Conservation (phyloP, 1,140 invertebrate genomes). For the Drosophila melanica region DNA sequence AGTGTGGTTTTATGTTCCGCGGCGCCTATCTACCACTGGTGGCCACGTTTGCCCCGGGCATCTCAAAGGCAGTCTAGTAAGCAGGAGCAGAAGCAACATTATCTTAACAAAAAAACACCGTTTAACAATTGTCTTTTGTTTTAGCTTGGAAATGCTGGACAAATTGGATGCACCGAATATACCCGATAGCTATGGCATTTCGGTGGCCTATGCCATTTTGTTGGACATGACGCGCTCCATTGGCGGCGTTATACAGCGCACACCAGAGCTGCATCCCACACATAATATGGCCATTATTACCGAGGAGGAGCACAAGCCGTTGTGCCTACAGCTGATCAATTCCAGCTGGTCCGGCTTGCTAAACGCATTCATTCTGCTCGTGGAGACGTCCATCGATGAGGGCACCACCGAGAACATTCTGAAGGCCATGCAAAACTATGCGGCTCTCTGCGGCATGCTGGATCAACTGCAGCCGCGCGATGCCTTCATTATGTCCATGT, state of each 20-base stretch:
- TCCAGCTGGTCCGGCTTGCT: conserved; percentile 98
- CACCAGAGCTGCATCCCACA: conserved; percentile 72
- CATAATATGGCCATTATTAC: conserved; percentile 84
- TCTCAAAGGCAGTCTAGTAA: conserved; percentile 95
- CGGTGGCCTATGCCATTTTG: conserved; percentile 95
- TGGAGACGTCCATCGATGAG: conserved; percentile 98
- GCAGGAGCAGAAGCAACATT: conserved; percentile 84
- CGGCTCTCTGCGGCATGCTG: conserved; percentile 90
- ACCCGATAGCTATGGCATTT: conserved; percentile 97
- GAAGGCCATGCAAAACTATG: conserved; percentile 95
- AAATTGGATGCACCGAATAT: conserved; percentile 96
- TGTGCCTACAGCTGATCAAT: conserved; percentile 92
- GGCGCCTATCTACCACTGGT: conserved; percentile 96
- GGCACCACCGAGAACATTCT: conserved; percentile 94
- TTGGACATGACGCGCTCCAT: conserved; percentile 94
- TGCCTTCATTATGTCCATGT: conserved; percentile 96
- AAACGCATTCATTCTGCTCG: conserved; percentile 94
- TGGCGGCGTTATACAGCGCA: conserved; percentile 77
- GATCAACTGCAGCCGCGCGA: conserved; percentile 91
- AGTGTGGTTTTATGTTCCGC: conserved; percentile 96
- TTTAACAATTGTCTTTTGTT: background rate
- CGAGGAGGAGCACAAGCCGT: conserved; percentile 85
- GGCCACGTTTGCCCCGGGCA: conserved; percentile 92
- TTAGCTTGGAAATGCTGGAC: conserved; percentile 96
- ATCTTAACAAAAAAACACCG: no score